A percentile compares a stretch with the other conserved stretches of the same genome.
These are phyloP conservation scores for Epinephelus malabaricus DNA, from an alignment of 2,797 vertebrate genomes.

Conservation along the genomic window DNA sequence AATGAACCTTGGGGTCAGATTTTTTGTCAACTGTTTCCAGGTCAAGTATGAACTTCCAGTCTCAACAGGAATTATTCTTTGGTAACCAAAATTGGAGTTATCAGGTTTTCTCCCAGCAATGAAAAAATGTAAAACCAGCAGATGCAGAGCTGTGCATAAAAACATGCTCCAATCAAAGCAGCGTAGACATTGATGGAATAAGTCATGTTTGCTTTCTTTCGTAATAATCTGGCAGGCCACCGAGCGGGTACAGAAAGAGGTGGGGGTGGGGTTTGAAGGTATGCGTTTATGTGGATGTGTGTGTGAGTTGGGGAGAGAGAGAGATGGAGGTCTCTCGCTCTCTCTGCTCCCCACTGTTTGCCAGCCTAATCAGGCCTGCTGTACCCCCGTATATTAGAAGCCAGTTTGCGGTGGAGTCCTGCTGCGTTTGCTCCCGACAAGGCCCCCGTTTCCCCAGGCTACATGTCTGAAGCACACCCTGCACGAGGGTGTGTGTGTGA, in stretches of 20 bases:
- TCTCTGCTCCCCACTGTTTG: slow-evolving; percentile 79
- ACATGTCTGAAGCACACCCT: slow-evolving; percentile 79
- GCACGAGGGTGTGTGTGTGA: slow-evolving; percentile 32
- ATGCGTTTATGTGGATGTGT: slow-evolving; percentile 56
- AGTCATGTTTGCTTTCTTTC: slow-evolving; percentile 58
- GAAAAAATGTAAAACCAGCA: slow-evolving; percentile 25
- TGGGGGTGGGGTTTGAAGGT: slow-evolving; percentile 55
- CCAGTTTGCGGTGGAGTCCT: slow-evolving; percentile 79
- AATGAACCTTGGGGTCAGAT: background rate
- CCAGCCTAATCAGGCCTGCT: slow-evolving; percentile 85
- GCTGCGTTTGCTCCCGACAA: slow-evolving; percentile 80
- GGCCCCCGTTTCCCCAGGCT: slow-evolving; percentile 79
- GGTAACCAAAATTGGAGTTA: background rate
- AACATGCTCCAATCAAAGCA: slow-evolving; percentile 60
- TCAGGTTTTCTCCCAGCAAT: background rate
- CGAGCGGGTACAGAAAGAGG: slow-evolving; percentile 46
- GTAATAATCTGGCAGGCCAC: slow-evolving; percentile 67
- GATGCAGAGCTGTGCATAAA: slow-evolving; percentile 24
- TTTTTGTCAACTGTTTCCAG: background rate
- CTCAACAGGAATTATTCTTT: background rate
- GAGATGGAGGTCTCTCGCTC: slow-evolving; percentile 38
- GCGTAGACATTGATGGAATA: slow-evolving; percentile 26
- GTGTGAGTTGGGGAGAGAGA: slow-evolving; percentile 35
- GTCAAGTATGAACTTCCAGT: background rate
- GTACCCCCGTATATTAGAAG: slow-evolving; percentile 79